Conservation (phyloP, 2,113 vertebrate species). For the Ceyx cyanopectus region DNA sequence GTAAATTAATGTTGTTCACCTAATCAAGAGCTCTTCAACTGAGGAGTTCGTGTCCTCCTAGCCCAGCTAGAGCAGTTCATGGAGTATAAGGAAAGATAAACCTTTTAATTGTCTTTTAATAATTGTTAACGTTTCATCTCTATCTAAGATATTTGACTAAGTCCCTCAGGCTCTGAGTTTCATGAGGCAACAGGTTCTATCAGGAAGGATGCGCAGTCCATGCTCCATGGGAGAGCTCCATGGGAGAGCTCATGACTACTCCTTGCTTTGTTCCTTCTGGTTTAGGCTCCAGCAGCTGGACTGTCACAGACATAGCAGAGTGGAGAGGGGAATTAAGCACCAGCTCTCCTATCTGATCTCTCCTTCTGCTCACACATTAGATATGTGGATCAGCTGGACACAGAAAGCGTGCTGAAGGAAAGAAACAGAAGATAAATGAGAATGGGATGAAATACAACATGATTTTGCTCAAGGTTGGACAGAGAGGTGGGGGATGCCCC, state of each 20-base stretch:
- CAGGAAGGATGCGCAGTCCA: background rate
- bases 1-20: background rate
- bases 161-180: background rate
- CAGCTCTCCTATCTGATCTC: background rate
- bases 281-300: background rate
- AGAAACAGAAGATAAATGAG: background rate
- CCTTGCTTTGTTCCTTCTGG: background rate
- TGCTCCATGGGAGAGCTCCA: background rate
- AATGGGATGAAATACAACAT: background rate
- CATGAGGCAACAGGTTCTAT: conserved; percentile 26
- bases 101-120: conserved; percentile 39
- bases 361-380: background rate
- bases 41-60: background rate
- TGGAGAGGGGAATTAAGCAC: background rate
- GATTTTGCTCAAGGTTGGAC: background rate
- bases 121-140: conserved; percentile 5
- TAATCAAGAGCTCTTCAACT: background rate
- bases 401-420: background rate
- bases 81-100: conserved; percentile 26
- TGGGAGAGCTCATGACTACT: background rate
- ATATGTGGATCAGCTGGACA: background rate
- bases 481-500: too few relatives aligned
- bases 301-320: background rate
- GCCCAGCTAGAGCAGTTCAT: background rate
- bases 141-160: conserved; percentile 26